Evolutionary conservation across 2,888 invertebrate species (phyloP), one percentile per base, ranked within the genome.

Genomic region (Cerastoderma edule): DNA sequence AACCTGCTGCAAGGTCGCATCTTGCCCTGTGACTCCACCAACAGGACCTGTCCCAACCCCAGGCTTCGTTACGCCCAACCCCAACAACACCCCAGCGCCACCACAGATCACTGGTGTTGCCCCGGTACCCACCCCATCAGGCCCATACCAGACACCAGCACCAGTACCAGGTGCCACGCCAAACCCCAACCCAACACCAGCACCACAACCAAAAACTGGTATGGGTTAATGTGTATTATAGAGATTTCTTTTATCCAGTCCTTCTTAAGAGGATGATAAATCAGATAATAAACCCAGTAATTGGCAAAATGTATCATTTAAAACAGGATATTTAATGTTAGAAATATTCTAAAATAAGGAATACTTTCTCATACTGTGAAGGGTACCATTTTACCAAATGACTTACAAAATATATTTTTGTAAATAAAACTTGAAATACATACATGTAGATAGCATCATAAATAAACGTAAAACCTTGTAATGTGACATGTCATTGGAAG

Each of bases 1-100:
- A 33, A 54, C 82, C 22, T 88, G 88, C 72, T 88, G 88, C 67
- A 78, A 87, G 80, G 84, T 87, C 0, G 85, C 87, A 3, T 75
- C 81, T 54, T 88, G 88, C 64, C 84, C 85, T 44, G 72, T 83
- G 56, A 74, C 80, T 24, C 83, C 85, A 24, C 80, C 83, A 33
- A 69, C 79, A 64, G 74, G 76, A 4, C 82, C 84, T 8, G 68
- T 72, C 16, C 85, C 85, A 39, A 75, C 82, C 2, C 88, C 88
- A 56, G 88, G 88, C 19, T 86, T 83, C 67, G 53, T 85, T 10
- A 32, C 24, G 28, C 83, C 83, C 27, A 84, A 78, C 69, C 85
- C 86, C 30, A 72, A 75, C n/a, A n/a, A n/a, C 63, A 84, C 83
- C 24, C 83, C 84, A 28, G 75, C 83, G 53, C 85, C 83, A 70